A percentile compares a stretch with the other conserved stretches of the same genome.
Conservation (phyloP, 35 echinoderm and acorn worm genomes). For the Lytechinus variegatus region DNA sequence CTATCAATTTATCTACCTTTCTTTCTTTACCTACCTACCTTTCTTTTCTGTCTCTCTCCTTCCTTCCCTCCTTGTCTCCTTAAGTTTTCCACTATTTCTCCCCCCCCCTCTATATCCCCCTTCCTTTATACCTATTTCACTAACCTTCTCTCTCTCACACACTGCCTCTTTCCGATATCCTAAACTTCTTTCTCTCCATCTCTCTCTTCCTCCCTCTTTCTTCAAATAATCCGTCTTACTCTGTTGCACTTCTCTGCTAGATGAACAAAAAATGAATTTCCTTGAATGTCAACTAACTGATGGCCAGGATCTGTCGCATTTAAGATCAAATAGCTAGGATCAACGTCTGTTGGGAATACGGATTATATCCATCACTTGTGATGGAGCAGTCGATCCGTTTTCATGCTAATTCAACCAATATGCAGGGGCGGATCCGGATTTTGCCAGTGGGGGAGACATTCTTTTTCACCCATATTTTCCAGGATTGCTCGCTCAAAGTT, state of each 20-base stretch:
- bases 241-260: not conserved
- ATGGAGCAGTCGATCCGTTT: not conserved
- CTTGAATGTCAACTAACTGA: not conserved
- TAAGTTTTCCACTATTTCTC: no score
- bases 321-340: not conserved
- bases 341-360: not conserved
- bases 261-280: not conserved
- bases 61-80: no score
- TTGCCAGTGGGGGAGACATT: no score
- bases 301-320: not conserved
- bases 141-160: not conserved
- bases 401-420: not conserved
- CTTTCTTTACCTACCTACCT: no score
- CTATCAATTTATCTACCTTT: no score
- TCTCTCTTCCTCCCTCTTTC: not conserved
- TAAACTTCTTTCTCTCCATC: no score
- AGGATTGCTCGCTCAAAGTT: no score
- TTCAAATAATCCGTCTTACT: not conserved
- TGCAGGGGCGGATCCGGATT: no score
- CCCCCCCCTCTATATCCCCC: no score
- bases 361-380: not conserved
- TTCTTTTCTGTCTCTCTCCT: no score
- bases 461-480: no score
- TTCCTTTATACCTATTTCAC: not conserved
- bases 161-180: not conserved